Evolutionary conservation across 2,113 vertebrate genomes (phyloP).

Genomic region (Accipiter virgatus): DNA sequence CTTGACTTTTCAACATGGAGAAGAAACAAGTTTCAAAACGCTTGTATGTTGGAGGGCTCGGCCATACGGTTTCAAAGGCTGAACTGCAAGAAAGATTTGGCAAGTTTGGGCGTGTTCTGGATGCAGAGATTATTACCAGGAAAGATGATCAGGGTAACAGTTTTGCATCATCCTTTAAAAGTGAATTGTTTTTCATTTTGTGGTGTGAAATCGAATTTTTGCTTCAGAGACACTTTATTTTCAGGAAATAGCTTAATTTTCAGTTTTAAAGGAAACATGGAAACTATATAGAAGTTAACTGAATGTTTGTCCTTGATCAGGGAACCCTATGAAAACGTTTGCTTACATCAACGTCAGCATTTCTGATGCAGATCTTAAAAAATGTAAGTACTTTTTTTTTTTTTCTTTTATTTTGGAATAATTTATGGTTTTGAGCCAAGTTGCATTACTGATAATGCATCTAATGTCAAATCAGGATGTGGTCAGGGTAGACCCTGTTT

Average conservation of each 20-base stretch:
- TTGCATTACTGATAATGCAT: background rate
- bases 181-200: rapidly evolving
- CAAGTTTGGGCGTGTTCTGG: slow-evolving; percentile 87
- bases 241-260: background rate
- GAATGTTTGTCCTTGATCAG: slow-evolving; percentile 62
- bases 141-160: slow-evolving; percentile 84
- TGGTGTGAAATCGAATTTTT: background rate
- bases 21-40: slow-evolving; percentile 69
- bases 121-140: slow-evolving; percentile 85
- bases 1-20: slow-evolving; percentile 34
- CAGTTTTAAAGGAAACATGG: background rate
- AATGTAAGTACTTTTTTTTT: slow-evolving; percentile 74
- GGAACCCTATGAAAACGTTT: slow-evolving; percentile 86
- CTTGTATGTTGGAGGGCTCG: slow-evolving; percentile 88
- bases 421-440: background rate
- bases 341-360: slow-evolving; percentile 85
- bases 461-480: background rate
- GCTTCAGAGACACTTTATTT: background rate
- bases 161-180: background rate
- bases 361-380: slow-evolving; percentile 81
- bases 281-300: background rate
- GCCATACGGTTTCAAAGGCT: slow-evolving; percentile 78
- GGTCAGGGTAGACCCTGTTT: background rate
- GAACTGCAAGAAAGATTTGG: slow-evolving; percentile 90
- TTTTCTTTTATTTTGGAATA: background rate